Evolutionary conservation across 1,140 invertebrate species (phyloP), one percentile per base, ranked within the genome.

Genomic region (Eueides isabella): DNA sequence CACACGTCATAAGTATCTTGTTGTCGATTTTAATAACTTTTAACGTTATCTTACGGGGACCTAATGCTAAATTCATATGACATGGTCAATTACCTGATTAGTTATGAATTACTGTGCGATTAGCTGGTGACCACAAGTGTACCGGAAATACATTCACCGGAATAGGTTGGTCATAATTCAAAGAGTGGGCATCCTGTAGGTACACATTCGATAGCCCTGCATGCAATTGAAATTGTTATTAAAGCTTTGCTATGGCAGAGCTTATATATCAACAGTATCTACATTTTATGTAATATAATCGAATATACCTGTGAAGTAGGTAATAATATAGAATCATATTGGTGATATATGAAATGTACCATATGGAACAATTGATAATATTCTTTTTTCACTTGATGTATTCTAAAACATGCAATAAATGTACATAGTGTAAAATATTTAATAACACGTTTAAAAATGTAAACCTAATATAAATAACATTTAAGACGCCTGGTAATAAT

Each of bases 161-260:
- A 92, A 84, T 85, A 80, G 84, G 84, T 81, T 76, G 76, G 84
- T 82, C 87, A 89, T 92, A 89, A 90, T 80, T 92, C 88, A 92
- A 90, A 89, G 85, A 85, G 85, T 83, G 77, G 78, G 75, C 79
- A 67, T 90, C 88, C 89, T 81, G 80, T 14, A 55, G 48, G 19
- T 75, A 72, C 77, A 74, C 78, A 85, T 85, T 82, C 84, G 86
- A 88, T 89, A 88, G 79, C 75, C 77, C 70, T 73, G 35, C 44
- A 62, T 74, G 63, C 67, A 67, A 71, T 75, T 75, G 63, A 75
- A 75, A 71, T 61, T 35, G 72, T 31, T 31, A 65, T 12, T 28
- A 38, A 38, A 38, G 28, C 23, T 28, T 61, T 28, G 16, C 12
- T 1, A 14, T 61, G 14, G 5, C 14, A 14, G 12, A 0, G 5